phyloP scores from a whole-genome alignment of 2,888 invertebrate genomes.

The Dryocosmus kuriphilus region DNA sequence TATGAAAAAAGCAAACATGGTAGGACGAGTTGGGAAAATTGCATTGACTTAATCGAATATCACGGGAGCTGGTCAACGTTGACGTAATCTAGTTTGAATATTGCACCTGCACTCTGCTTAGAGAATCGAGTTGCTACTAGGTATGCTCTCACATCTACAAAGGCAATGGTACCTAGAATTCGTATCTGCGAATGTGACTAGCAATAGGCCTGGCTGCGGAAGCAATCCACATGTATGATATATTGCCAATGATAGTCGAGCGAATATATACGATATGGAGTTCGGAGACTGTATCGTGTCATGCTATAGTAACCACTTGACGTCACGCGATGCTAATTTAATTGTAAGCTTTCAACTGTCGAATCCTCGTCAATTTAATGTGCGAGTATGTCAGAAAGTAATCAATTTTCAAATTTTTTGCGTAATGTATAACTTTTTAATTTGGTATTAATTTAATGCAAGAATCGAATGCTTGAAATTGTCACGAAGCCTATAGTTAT shows the following conservation, averaged over 20 bases:
- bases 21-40: background rate
- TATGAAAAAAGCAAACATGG: conserved; percentile 9
- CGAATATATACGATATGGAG: background rate
- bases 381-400: too few species aligned
- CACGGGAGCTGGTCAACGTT: conserved; percentile 1
- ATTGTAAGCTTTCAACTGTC: background rate
- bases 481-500: too few species aligned
- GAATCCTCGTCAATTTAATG: background rate
- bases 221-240: background rate
- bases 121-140: background rate
- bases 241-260: background rate
- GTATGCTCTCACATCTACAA: background rate
- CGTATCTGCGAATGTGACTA: background rate
- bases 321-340: background rate
- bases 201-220: background rate
- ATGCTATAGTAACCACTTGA: background rate
- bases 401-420: too few species aligned
- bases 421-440: too few species aligned
- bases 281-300: background rate
- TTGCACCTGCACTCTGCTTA: background rate
- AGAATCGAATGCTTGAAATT: too few species aligned
- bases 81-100: conserved; percentile 18
- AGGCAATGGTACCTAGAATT: background rate
- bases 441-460: too few species aligned
- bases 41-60: conserved; percentile 19